These are phyloP conservation scores for Leptinotarsa defecta DNA, from an alignment of 1,140 invertebrate genomes.

Conservation along the genomic window DNA sequence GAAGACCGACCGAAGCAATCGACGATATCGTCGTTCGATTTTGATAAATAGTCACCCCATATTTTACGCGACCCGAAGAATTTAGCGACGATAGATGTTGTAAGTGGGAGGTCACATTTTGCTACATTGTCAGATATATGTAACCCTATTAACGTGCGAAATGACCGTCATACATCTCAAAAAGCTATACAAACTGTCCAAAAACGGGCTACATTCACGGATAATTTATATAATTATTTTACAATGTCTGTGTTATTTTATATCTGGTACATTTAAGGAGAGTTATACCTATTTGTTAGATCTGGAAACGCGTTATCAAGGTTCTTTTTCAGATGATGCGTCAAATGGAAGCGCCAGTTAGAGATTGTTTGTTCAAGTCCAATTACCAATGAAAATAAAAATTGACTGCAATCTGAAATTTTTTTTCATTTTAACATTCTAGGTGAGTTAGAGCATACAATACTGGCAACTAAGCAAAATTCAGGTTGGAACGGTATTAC, in stretches of 20 bases:
- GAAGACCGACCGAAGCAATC: neutral
- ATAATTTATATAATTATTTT: slow-evolving; percentile 7
- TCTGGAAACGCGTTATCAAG: neutral
- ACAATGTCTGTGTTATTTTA: slow-evolving; percentile 6
- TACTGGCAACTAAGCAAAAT: too few relatives aligned
- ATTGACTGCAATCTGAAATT: too few relatives aligned
- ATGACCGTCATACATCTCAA: neutral
- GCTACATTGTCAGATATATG: slow-evolving; percentile 8
- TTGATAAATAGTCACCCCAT: neutral
- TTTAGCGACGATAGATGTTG: neutral
- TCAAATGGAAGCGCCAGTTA: too few relatives aligned
- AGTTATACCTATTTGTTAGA: neutral
- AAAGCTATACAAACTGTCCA: slow-evolving; percentile 3
- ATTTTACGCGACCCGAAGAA: slow-evolving; percentile 5
- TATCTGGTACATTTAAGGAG: slow-evolving; percentile 5
- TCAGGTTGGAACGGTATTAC: too few relatives aligned
- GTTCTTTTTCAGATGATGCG: neutral
- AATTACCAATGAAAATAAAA: too few relatives aligned
- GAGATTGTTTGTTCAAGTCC: too few relatives aligned
- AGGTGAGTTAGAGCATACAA: too few relatives aligned
- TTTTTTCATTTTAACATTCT: too few relatives aligned
- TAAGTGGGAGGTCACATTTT: slow-evolving; percentile 8
- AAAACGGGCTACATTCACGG: neutral
- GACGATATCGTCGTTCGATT: neutral
- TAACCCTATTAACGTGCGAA: slow-evolving; percentile 3